Conservation (phyloP, 2,113 vertebrate species). For the Platichthys stellatus region DNA sequence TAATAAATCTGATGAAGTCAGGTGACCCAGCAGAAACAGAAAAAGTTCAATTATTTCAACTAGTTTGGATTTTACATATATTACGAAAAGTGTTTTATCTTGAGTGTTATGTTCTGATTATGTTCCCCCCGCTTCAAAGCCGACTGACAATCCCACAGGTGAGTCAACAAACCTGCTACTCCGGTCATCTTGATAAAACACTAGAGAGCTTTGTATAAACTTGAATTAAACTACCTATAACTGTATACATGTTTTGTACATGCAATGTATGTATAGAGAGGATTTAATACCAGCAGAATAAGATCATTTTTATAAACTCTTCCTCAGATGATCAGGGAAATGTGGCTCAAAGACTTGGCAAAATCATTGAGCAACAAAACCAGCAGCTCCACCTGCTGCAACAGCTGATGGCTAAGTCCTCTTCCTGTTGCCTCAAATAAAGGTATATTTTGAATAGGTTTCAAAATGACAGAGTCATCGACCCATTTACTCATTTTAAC, state of each 20-base stretch:
- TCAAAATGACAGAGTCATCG: too few relatives aligned
- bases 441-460: too few relatives aligned
- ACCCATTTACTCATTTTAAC: neutral
- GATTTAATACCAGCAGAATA: neutral
- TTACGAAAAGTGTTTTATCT: too few relatives aligned
- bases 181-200: neutral
- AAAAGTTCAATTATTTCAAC: too few relatives aligned
- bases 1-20: too few relatives aligned
- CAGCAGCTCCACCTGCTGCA: conserved; percentile 16
- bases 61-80: too few relatives aligned
- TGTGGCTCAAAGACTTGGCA: neutral
- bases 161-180: neutral
- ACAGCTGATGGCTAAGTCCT: neutral
- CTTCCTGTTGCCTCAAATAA: neutral
- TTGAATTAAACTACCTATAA: too few relatives aligned
- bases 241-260: neutral
- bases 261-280: neutral
- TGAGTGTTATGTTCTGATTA: neutral
- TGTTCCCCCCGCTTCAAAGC: neutral
- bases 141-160: conserved; percentile 5
- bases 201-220: too few relatives aligned
- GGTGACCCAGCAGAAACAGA: too few relatives aligned
- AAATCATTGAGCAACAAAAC: neutral
- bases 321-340: neutral
- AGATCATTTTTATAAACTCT: neutral